Conservation (phyloP, 2,113 vertebrate species). For the Prietella phreatophila region DNA sequence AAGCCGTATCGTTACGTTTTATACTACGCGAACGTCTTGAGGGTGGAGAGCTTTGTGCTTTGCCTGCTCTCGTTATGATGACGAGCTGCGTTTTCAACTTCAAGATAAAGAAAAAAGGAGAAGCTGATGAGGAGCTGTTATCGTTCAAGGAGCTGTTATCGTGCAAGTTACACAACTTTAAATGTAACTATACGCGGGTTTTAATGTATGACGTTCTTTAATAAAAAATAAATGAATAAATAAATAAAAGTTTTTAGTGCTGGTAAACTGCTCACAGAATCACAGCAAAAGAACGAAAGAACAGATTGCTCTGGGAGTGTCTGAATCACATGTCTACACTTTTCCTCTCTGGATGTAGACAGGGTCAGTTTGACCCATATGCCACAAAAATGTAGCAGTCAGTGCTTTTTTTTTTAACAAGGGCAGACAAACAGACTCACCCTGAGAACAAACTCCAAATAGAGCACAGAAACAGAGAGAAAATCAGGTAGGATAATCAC, state of each 20-base stretch:
- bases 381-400: conserved; percentile 2
- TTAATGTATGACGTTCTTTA: neutral
- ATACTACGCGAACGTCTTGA: no score
- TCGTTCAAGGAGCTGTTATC: no score
- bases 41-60: neutral
- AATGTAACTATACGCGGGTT: neutral
- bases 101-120: neutral
- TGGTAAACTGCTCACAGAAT: neutral
- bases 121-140: neutral
- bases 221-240: no score
- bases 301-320: neutral
- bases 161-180: neutral
- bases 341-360: neutral
- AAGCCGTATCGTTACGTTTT: neutral
- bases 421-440: neutral
- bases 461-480: neutral
- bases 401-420: neutral
- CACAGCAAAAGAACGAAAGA: neutral
- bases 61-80: neutral
- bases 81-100: no score
- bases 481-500: neutral
- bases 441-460: neutral
- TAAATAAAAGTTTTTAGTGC: neutral
- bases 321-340: neutral
- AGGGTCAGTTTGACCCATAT: conserved; percentile 27